Conservation (phyloP, 2,797 vertebrate species). For the Sebastes matsubarae region DNA sequence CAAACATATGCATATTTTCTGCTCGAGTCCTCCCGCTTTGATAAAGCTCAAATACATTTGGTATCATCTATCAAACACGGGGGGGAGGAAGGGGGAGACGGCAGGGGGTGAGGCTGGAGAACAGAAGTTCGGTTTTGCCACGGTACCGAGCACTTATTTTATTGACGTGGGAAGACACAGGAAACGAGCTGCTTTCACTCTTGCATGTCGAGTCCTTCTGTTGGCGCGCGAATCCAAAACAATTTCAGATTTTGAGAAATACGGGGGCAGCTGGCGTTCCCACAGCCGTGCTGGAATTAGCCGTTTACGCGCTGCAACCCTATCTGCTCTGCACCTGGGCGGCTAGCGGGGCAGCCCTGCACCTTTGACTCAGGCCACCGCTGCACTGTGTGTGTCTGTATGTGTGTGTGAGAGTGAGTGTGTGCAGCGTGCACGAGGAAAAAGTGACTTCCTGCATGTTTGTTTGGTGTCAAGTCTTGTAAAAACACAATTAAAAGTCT, state of each 20-base stretch:
- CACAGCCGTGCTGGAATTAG: slow-evolving; percentile 79
- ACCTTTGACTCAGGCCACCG: slow-evolving; percentile 57
- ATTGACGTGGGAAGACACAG: slow-evolving; percentile 76
- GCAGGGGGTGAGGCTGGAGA: slow-evolving; percentile 27
- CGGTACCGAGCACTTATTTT: slow-evolving; percentile 60
- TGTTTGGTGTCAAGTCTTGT: background rate
- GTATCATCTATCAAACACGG: slow-evolving; percentile 50
- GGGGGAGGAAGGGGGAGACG: background rate
- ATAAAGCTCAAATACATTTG: slow-evolving; percentile 51
- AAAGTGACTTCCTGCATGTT: slow-evolving; percentile 5
- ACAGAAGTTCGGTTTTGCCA: slow-evolving; percentile 66
- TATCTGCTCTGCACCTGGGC: slow-evolving; percentile 91
- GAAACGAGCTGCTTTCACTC: slow-evolving; percentile 79
- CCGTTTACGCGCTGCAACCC: slow-evolving; percentile 81
- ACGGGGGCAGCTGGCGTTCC: slow-evolving; percentile 87
- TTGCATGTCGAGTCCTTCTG: slow-evolving; percentile 83
- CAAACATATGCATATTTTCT: slow-evolving; percentile 69
- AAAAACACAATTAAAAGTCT: background rate
- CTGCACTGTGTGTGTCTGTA: background rate
- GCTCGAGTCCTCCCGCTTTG: slow-evolving; percentile 50
- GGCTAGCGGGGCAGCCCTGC: slow-evolving; percentile 74
- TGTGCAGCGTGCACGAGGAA: background rate
- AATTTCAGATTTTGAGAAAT: slow-evolving; percentile 83
- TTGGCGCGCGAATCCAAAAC: slow-evolving; percentile 78
- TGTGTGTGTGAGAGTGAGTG: background rate